Base-by-base conservation (phyloP, 2,888 invertebrate species). In the Pristionchus arcanus region DNA sequence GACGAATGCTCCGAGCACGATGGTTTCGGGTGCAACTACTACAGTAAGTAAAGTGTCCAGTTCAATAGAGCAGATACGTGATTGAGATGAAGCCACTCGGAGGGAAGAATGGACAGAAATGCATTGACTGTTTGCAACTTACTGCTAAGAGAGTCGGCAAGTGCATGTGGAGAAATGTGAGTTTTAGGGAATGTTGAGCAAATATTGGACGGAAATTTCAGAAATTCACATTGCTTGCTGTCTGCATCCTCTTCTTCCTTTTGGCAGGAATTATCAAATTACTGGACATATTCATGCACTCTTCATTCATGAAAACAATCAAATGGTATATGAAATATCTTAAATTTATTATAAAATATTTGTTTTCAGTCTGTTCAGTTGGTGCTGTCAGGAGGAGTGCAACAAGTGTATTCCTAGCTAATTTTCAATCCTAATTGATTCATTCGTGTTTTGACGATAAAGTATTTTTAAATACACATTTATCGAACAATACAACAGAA, bases 41-140 rank as follows among this genome's bases (percentile, higher is more conserved):
- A 71, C 71, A 31, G 71, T 71, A 71, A 16, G 31, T 31, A 1
- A 4, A 13, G 13, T 34, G 34, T 34, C 2, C 7, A 25, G 28
- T n/a, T 25, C 71, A 9, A n/a, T 71, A 25, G 66, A 28, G 7
- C 66, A 66, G 66, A 28, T 25, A 3, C 5, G n/a, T 66, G 34
- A 71, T 34, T 71, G 5, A 71, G 71, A 71, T 71, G 71, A 71
- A 71, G 34, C 71, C 71, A 15, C 71, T 71, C 3, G 71, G 71
- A 34, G 71, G 34, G 31, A 13, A 71, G 34, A 28, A n/a, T 31
- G 28, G 31, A 34, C 71, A 71, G 34, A 13, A 19, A 71, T 71
- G 31, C 19, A 16, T 71, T 2, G 71, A 71, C 28, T 71, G 71
- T 19, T 34, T 71, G 71, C 31, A 31, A 28, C 11, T 71, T 3